These are phyloP conservation scores for Amaurobius ferox DNA, from an alignment of 2,888 invertebrate genomes.

Conservation along the genomic window DNA sequence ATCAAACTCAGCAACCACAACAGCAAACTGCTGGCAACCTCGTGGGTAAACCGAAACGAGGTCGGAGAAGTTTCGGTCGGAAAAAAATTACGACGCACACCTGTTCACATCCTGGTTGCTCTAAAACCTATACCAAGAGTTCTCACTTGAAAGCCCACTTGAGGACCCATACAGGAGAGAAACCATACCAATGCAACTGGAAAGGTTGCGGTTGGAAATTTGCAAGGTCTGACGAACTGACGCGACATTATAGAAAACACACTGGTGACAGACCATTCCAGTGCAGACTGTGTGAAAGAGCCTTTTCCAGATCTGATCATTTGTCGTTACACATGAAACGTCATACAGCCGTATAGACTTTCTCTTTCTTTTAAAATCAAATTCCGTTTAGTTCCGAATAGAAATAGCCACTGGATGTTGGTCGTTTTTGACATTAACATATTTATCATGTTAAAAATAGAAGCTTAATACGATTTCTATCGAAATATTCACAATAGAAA, in stretches of 20 bases:
- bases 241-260: constrained; percentile 81
- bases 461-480: too few species aligned
- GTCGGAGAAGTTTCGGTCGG: constrained; percentile 77
- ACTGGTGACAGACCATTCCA: constrained; percentile 83
- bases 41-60: constrained; percentile 66
- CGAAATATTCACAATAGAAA: too few species aligned
- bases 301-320: constrained; percentile 83
- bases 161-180: constrained; percentile 83
- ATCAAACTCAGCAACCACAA: constrained; percentile 16
- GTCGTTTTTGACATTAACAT: too few species aligned
- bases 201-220: constrained; percentile 82
- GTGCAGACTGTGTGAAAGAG: constrained; percentile 82
- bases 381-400: neutral
- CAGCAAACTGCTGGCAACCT: neutral
- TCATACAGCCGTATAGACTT: constrained; percentile 77
- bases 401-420: neutral
- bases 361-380: neutral
- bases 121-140: constrained; percentile 82
- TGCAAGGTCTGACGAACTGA: constrained; percentile 82
- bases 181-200: constrained; percentile 83
- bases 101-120: constrained; percentile 81
- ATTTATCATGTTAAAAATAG: too few species aligned
- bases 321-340: constrained; percentile 83
- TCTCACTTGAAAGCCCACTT: constrained; percentile 83
- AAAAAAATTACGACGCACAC: constrained; percentile 80